Percentiles rank a stretch among this genome's conserved stretches.
phyloP scores from a whole-genome alignment of 2,797 vertebrate genomes.

The Melanotaenia parkinsoni region DNA sequence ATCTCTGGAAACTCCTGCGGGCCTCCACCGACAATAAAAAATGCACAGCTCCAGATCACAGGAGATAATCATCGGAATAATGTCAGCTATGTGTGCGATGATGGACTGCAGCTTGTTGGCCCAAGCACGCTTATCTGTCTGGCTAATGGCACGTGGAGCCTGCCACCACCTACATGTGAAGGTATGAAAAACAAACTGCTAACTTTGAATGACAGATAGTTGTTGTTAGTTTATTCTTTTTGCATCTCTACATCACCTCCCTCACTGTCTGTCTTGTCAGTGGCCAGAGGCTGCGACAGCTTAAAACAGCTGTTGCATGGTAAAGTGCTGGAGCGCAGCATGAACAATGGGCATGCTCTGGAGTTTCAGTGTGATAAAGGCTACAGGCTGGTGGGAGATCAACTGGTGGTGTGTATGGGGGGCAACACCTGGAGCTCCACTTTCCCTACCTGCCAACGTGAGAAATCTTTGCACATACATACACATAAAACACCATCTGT shows the following conservation, averaged over 20 bases:
- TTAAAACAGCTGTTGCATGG: constrained; percentile 85
- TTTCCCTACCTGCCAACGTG: constrained; percentile 91
- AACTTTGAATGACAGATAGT: not conserved
- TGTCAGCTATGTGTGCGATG: constrained; percentile 82
- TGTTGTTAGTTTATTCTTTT: not conserved
- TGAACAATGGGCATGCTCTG: constrained; percentile 83
- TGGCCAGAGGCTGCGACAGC: constrained; percentile 82
- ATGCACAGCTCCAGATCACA: constrained; percentile 76
- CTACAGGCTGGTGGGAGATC: constrained; percentile 87
- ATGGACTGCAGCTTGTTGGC: constrained; percentile 83
- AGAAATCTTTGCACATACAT: constrained; percentile 57
- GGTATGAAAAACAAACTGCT: constrained; percentile 46
- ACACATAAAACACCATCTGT: not conserved
- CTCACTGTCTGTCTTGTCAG: constrained; percentile 37
- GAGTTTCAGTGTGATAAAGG: constrained; percentile 89
- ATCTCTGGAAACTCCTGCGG: constrained; percentile 83
- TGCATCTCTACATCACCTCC: no score
- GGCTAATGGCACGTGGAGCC: constrained; percentile 89
- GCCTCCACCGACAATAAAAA: constrained; percentile 79
- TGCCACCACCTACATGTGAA: constrained; percentile 88
- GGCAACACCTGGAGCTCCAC: constrained; percentile 88
- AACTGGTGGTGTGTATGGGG: constrained; percentile 84
- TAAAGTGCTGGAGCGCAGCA: constrained; percentile 83
- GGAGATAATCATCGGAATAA: constrained; percentile 78
- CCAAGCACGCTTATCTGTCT: constrained; percentile 85